Evolutionary conservation across 1,140 invertebrate genomes (phyloP), one percentile per base, ranked within the genome.

Genomic region (Anagrus nilaparvatae): DNA sequence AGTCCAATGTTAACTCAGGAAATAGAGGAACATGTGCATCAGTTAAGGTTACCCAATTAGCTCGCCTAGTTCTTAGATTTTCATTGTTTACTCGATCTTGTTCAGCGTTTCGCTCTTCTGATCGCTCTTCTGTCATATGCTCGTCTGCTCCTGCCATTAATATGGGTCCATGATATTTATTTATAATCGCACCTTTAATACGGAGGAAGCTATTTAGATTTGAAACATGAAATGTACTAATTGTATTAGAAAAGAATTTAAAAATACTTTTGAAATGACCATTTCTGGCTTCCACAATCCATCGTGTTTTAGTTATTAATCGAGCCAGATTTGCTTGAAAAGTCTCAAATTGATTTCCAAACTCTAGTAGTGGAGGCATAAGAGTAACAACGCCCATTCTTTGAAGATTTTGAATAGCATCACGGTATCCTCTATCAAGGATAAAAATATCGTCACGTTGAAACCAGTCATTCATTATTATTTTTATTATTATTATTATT

Each of bases 81-180:
- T n/a, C n/a, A n/a, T n/a, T n/a, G n/a, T n/a, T n/a, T n/a, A 49
- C 47, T 25, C 13, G 4, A 14, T 28, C 25, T 39, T 48, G 42
- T 21, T 44, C 38, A 14, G 33, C 38, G 8, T 48, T 48, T 5
- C 7, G 10, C n/a, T 38, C 18, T 23, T 14, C 13, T 12, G 42
- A 10, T 24, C 36, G 25, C 13, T 31, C 19, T 6, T 31, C 29
- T 7, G 43, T 35, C 8, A 19, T 3, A 21, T 37, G 28, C 3
- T 18, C 38, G 14, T 17, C 41, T 16, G 18, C 28, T 43, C 3
- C 9, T 47, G 30, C 5, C 32, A 28, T 30, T 13, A 21, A 14
- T 27, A 35, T 18, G n/a, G 3, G n/a, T 16, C 6, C 12, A 18
- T 27, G 23, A 13, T 27, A 27, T 16, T 4, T 27, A 7, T 27